A percentile compares a stretch with the other conserved stretches of the same genome.
These are phyloP conservation scores for Pterocles orientalis DNA, from an alignment of 2,113 vertebrate genomes.

Conservation along the genomic window DNA sequence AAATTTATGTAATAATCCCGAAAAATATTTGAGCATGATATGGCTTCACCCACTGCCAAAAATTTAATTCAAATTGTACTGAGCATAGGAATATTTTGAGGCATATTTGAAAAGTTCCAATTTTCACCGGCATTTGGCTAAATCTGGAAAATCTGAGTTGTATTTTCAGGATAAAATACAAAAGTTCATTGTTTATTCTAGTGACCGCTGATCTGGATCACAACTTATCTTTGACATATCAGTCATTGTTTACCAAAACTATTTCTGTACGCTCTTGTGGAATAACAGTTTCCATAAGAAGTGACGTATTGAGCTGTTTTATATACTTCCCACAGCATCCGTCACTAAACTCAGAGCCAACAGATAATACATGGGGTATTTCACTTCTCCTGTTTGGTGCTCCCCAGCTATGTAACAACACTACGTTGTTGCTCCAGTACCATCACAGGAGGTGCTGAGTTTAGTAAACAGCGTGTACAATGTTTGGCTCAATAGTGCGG, in stretches of 20 bases:
- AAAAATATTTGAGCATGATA: neutral
- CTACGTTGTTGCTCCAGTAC: neutral
- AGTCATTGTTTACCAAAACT: neutral
- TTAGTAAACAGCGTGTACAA: neutral
- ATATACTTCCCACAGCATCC: constrained; percentile 37
- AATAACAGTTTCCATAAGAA: constrained; percentile 27
- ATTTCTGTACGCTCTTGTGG: neutral
- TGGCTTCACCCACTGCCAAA: neutral
- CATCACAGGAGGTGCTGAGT: neutral
- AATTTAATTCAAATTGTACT: neutral
- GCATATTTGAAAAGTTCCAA: neutral
- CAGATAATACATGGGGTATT: constrained; percentile 8
- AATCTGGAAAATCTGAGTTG: neutral
- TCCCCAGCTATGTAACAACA: neutral
- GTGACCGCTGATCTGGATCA: neutral
- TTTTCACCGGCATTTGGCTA: neutral
- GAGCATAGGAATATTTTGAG: neutral
- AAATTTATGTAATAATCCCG: neutral
- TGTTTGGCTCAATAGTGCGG: neutral
- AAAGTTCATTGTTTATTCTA: neutral
- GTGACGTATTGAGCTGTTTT: constrained; percentile 34
- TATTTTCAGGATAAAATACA: neutral
- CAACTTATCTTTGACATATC: neutral
- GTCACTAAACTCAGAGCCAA: constrained; percentile 14
- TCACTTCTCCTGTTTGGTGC: neutral